Evolutionary conservation across 2,888 invertebrate species (phyloP).

Genomic region (Hydroisotoma schaefferi): DNA sequence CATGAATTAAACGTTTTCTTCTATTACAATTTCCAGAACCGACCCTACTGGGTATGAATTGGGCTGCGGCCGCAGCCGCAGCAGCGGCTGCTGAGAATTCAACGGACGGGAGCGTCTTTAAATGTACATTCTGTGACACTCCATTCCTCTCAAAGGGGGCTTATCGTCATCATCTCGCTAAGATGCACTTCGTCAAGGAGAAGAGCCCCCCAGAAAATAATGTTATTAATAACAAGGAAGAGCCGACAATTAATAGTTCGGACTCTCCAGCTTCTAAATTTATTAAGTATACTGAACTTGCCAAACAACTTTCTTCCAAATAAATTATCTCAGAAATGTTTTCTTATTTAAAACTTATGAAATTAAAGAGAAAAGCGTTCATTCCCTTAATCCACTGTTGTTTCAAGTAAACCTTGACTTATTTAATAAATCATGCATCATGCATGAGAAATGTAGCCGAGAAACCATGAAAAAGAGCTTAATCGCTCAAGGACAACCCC

Average conservation of each 20-base stretch:
- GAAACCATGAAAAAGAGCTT: too few relatives aligned
- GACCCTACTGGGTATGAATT: slow-evolving; percentile 11
- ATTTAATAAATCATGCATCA: too few relatives aligned
- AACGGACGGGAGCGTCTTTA: slow-evolving; percentile 61
- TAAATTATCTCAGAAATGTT: slow-evolving; percentile 54
- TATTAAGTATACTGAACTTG: slow-evolving; percentile 96
- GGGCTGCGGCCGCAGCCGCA: slow-evolving; percentile 21
- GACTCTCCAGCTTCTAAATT: slow-evolving; percentile 96
- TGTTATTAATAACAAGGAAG: slow-evolving; percentile 48
- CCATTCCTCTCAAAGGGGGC: slow-evolving; percentile 96
- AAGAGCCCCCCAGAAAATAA: slow-evolving; percentile 40
- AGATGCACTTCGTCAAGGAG: slow-evolving; percentile 89
- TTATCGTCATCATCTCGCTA: slow-evolving; percentile 91
- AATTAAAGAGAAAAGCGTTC: slow-evolving; percentile 4
- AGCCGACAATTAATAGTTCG: slow-evolving; percentile 51
- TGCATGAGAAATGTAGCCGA: too few relatives aligned
- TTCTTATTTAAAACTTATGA: slow-evolving; percentile 5
- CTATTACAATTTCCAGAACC: slow-evolving; percentile 3
- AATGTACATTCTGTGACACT: slow-evolving; percentile 91
- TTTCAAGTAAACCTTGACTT: too few relatives aligned
- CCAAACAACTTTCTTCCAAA: slow-evolving; percentile 96
- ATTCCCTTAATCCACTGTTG: slow-evolving; percentile 3
- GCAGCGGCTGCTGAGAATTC: slow-evolving; percentile 3
- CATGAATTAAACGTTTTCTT: background rate
- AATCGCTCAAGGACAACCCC: too few relatives aligned